Evolutionary conservation across 1,140 invertebrate genomes (phyloP).

Genomic region (Drosophila nebulosa): DNA sequence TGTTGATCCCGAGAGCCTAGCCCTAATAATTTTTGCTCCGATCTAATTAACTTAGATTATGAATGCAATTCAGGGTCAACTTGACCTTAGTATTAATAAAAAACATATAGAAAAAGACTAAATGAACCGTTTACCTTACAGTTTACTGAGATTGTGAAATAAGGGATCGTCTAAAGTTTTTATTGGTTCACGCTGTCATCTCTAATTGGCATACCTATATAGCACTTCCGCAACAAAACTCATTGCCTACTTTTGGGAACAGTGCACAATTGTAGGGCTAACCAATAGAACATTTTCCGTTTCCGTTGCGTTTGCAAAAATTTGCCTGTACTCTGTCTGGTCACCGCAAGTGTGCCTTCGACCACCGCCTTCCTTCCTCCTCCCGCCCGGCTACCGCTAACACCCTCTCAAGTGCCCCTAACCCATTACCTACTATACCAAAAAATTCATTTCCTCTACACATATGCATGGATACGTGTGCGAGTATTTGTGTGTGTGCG

Average conservation of each 20-base stretch:
- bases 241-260: slow-evolving; percentile 19
- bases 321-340: slow-evolving; percentile 17
- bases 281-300: slow-evolving; percentile 67
- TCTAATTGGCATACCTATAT: slow-evolving; percentile 3
- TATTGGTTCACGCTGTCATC: background rate
- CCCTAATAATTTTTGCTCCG: too few relatives aligned
- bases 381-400: background rate
- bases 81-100: too few relatives aligned
- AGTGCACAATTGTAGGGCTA: slow-evolving; percentile 28
- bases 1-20: too few relatives aligned
- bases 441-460: slow-evolving; percentile 27
- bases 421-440: background rate
- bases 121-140: too few relatives aligned
- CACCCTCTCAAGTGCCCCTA: background rate
- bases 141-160: too few relatives aligned
- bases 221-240: slow-evolving; percentile 7
- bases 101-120: too few relatives aligned
- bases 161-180: background rate
- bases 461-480: slow-evolving; percentile 2
- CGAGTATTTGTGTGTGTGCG: background rate
- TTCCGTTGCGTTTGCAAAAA: slow-evolving; percentile 63
- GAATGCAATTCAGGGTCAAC: too few relatives aligned
- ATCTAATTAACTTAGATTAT: too few relatives aligned
- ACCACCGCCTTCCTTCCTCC: background rate
- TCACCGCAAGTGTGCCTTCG: slow-evolving; percentile 14